Conservation (phyloP, 2,888 invertebrate genomes). For the Chouioia cunea region DNA sequence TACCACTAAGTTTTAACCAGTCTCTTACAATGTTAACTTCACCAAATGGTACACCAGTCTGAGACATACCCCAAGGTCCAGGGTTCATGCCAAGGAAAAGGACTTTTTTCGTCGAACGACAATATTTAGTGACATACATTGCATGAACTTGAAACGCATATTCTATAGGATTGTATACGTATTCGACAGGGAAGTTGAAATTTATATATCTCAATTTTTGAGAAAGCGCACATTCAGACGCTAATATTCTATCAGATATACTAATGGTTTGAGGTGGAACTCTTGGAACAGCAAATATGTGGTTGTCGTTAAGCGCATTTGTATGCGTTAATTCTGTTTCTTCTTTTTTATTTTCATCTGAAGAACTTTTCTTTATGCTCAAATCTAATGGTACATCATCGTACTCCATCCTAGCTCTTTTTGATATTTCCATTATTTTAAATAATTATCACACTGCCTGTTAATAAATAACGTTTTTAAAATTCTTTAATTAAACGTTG, state of each 20-base stretch:
- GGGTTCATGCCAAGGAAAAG: constrained; percentile 96
- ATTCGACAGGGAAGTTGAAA: constrained; percentile 70
- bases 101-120: constrained; percentile 77
- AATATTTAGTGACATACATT: constrained; percentile 80
- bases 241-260: constrained; percentile 56
- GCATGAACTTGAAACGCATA: constrained; percentile 86
- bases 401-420: constrained; percentile 52
- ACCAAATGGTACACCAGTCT: constrained; percentile 95
- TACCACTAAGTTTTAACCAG: constrained; percentile 81
- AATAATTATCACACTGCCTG: constrained; percentile 36
- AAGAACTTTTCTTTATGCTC: constrained; percentile 49
- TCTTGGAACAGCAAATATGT: constrained; percentile 42
- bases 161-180: constrained; percentile 87
- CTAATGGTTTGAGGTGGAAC: constrained; percentile 40
- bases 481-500: too few relatives aligned
- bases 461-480: constrained; percentile 31
- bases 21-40: constrained; percentile 83
- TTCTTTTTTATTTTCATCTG: constrained; percentile 36
- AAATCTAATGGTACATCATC: constrained; percentile 55
- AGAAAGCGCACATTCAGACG: constrained; percentile 56
- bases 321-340: constrained; percentile 31
- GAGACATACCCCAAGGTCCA: constrained; percentile 97
- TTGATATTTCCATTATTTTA: constrained; percentile 50
- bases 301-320: constrained; percentile 36
- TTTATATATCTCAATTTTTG: constrained; percentile 50